Base-by-base conservation (phyloP, 2,888 invertebrate genomes). In the Morpho helenor region DNA sequence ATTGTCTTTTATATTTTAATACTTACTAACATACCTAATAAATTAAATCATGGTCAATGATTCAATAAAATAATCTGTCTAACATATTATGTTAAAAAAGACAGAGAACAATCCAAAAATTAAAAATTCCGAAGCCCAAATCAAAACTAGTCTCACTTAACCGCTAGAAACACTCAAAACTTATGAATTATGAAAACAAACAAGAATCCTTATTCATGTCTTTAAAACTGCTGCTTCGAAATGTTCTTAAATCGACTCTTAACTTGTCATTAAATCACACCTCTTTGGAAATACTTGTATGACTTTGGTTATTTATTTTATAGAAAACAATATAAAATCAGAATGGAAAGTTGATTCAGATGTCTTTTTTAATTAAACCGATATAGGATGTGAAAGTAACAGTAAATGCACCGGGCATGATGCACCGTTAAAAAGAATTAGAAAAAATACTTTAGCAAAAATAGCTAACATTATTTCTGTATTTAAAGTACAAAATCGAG, bases 201-300 rank as follows among this genome's bases (percentile, higher is more conserved):
- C 72, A 68, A 77, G 77, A 67, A 71, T 72, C 31, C 31, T 31
- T 76, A 77, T 66, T 68, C 72, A 82, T 89, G 89, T 89, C 89
- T 89, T 89, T 89, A 84, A 82, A 76, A 76, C 73, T 89, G 89
- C 88, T 88, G 88, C 89, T 85, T 75, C 68, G 62, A 74, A 75
- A 66, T 76, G 76, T 72, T 70, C 72, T 71, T 69, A 69, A 67
- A 62, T 74, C 75, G 68, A 66, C 67, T 68, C 62, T 69, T 31
- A 59, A 65, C 59, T 63, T 57, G 61, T 62, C 61, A 61, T 59
- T 52, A 62, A 63, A 64, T 60, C 60, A 57, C 52, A 69, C 68
- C 50, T 71, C 71, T 72, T 71, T 68, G 71, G 69, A 69, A 68
- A 67, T 62, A 60, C 67, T 66, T 64, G 64, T 65, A 66, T 69